Evolutionary conservation across 2,888 invertebrate genomes (phyloP).

Genomic region (Apamea epomidion): DNA sequence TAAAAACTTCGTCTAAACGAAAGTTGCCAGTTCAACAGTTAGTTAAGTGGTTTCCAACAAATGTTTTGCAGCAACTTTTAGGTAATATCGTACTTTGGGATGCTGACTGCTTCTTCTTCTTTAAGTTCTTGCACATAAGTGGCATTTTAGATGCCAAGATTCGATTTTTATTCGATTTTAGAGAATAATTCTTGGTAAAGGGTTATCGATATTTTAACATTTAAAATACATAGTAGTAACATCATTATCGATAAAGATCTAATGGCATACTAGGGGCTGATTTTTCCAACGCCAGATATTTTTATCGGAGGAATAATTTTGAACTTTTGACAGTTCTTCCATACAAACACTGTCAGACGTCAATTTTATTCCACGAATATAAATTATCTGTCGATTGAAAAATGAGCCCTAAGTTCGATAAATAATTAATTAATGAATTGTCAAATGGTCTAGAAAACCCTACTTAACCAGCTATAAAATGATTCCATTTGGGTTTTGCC

Average conservation of each 20-base stretch:
- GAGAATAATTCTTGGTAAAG: neutral
- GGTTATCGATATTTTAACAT: neutral
- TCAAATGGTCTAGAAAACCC: neutral
- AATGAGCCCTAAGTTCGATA: neutral
- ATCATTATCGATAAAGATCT: neutral
- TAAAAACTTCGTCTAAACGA: neutral
- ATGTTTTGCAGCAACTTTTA: slow-evolving; percentile 14
- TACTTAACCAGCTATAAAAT: slow-evolving; percentile 2
- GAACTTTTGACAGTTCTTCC: too few relatives aligned
- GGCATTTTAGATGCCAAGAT: neutral
- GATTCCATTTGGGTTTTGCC: neutral
- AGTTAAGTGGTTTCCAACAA: slow-evolving; percentile 6
- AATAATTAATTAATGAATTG: neutral
- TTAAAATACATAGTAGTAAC: neutral
- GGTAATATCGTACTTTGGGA: neutral
- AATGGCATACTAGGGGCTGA: too few relatives aligned
- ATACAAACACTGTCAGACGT: too few relatives aligned
- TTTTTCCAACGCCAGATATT: too few relatives aligned
- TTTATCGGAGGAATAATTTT: too few relatives aligned
- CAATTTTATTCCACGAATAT: too few relatives aligned
- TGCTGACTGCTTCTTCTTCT: neutral
- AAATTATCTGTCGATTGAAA: too few relatives aligned
- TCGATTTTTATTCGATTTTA: neutral
- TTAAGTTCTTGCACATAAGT: neutral
- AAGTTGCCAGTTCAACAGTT: slow-evolving; percentile 12